Evolutionary conservation across 2,888 invertebrate genomes (phyloP), one percentile per base, ranked within the genome.

Genomic region (Cheilosia soror): DNA sequence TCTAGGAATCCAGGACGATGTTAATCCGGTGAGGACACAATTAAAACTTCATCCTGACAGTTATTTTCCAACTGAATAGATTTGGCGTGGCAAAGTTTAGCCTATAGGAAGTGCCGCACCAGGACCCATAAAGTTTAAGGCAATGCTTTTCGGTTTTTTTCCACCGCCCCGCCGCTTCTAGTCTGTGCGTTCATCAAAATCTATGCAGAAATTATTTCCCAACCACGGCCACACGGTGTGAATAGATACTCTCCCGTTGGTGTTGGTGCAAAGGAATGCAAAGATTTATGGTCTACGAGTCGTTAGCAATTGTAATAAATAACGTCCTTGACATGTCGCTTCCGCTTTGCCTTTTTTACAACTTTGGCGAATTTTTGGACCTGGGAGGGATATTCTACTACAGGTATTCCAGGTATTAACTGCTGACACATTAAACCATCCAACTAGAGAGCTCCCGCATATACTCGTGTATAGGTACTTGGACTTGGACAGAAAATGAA

Each of bases 231-330:
- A 69, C 51, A 65, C 49, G 47, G 68, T 73, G 63, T 11, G 37
- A 37, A 11, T 37, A 33, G 58, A 68, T 57, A 29, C 65, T 57
- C 29, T 13, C n/a, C 4, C 25, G 2, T 25, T 9, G 75, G 69
- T 62, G 57, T 60, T 72, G 58, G 72, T 81, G 78, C 79, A 71
- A 85, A 77, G 77, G 81, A 85, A 81, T 85, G 72, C 71, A 47
- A 78, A 88, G 88, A 88, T 88, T 88, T 88, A 88, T 88, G 77
- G 88, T 84, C 66, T 81, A 75, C 87, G 88, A 88, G 87, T 88
- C 88, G 87, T 88, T 88, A 88, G 88, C 88, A 88, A 88, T 87
- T 88, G 88, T 84, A 88, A 88, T 88, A 88, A 88, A 88, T 88
- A 88, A 88, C 87, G 79, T 87, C 86, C 87, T 81, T 87, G 83